These are phyloP conservation scores for Loripinus fragilis DNA, from an alignment of 2,888 invertebrate species.

Conservation along the genomic window DNA sequence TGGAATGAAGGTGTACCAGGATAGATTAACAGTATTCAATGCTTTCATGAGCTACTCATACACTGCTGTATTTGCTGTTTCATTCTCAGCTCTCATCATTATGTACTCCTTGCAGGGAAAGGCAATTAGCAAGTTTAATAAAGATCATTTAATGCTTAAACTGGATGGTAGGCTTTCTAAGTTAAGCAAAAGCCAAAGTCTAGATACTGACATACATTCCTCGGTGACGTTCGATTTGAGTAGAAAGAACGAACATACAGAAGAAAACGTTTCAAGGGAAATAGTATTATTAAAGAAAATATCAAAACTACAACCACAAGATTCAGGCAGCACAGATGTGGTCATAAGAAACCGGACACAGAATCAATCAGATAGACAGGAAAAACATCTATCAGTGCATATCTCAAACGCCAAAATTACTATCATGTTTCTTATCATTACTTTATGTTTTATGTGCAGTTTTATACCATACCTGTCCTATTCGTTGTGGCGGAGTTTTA, in stretches of 20 bases:
- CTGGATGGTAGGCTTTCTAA: not conserved
- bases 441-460: not conserved
- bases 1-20: not conserved
- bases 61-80: not conserved
- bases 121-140: not conserved
- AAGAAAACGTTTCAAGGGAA: not conserved
- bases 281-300: not conserved
- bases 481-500: constrained; percentile 2
- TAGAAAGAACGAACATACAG: not conserved
- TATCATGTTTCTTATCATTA: constrained; percentile 5
- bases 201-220: not conserved
- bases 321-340: not conserved
- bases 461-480: constrained; percentile 7
- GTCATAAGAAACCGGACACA: not conserved
- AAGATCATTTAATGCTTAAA: not conserved
- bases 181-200: not conserved
- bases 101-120: constrained; percentile 1
- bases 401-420: constrained; percentile 1
- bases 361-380: not conserved
- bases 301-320: not conserved
- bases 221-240: not conserved
- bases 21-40: not conserved
- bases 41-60: constrained; percentile 4
- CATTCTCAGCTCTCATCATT: not conserved
- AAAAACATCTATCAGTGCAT: not conserved